Conservation (phyloP, 2,797 vertebrate species). For the Nyctibius grandis region DNA sequence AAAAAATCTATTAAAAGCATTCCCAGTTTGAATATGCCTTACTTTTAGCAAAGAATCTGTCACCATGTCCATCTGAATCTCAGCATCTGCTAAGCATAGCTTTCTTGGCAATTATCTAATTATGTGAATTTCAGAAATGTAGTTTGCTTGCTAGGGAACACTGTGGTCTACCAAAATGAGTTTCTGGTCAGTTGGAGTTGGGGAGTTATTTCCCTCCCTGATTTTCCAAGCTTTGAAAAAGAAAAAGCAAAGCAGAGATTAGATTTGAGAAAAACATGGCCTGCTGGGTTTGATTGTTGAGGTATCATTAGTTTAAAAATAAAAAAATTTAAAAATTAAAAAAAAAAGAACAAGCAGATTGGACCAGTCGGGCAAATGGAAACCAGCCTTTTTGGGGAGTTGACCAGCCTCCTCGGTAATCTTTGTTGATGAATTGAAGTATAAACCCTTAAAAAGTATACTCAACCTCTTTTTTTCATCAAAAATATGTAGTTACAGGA, state of each 20-base stretch:
- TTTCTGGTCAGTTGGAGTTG: not conserved
- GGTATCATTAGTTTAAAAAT: not conserved
- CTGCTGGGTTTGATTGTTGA: not conserved
- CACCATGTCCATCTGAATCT: not conserved
- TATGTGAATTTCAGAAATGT: not conserved
- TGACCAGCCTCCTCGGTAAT: not conserved
- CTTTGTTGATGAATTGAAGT: not conserved
- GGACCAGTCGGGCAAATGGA: not conserved
- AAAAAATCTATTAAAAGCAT: not conserved
- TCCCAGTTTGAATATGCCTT: not conserved
- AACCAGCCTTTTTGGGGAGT: not conserved
- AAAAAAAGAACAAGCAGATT: not conserved
- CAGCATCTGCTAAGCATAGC: not conserved
- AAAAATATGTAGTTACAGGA: not conserved
- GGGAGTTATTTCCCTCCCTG: not conserved
- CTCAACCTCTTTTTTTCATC: not conserved
- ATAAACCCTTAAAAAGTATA: not conserved
- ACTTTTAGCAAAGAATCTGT: not conserved
- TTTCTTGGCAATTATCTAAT: not conserved
- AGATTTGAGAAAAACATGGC: not conserved
- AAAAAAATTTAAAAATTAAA: not conserved
- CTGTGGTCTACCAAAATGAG: accelerated
- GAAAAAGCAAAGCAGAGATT: not conserved
- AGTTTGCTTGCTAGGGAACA: not conserved
- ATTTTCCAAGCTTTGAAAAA: not conserved